Base-by-base conservation (phyloP, 1,140 invertebrate genomes). In the Aphaenogaster ashmeadi region DNA sequence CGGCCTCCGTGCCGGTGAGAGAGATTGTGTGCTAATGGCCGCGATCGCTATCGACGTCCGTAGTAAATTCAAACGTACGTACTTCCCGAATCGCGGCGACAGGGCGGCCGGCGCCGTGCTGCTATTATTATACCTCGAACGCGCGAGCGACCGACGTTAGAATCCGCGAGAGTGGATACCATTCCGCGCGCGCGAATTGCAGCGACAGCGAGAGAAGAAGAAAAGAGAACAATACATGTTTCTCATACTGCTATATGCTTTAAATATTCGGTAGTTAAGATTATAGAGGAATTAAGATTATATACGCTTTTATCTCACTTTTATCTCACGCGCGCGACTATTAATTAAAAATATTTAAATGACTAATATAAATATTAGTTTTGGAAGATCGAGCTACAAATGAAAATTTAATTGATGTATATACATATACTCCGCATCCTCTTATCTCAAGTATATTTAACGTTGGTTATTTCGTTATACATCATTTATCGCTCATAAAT, bases 11-110 rank as follows among this genome's bases (percentile, higher is more conserved):
- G 18, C 38, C 67, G 54, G 54, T 3, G 66, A 78, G 86, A 90
- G 90, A 91, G 89, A 91, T 91, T 86, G 86, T 85, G 81, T 89
- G 91, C 86, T 91, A 91, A 91, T 91, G 79, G 88, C 58, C 60
- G 80, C 33, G 89, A 91, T 91, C 81, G 67, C 86, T 91, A 91
- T 91, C 90, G 84, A 85, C 60, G 67, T 44, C 69, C 72, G 58
- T 75, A 81, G 88, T 89, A 91, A 89, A 89, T 89, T 86, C 86
- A 87, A 83, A 64, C 75, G 80, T 60, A 64, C 75, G 72, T 60
- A 86, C 86, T 90, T 83, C 41, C 85, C 74, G 67, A 81, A 85
- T 47, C 69, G 67, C 67, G 50, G 77, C 33, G 72, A 71, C 75
- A 67, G 21, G 52, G 50, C 71, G 36, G 47, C 41, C 71, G 41